Conservation (phyloP, 2,888 invertebrate genomes). For the Automeris io region DNA sequence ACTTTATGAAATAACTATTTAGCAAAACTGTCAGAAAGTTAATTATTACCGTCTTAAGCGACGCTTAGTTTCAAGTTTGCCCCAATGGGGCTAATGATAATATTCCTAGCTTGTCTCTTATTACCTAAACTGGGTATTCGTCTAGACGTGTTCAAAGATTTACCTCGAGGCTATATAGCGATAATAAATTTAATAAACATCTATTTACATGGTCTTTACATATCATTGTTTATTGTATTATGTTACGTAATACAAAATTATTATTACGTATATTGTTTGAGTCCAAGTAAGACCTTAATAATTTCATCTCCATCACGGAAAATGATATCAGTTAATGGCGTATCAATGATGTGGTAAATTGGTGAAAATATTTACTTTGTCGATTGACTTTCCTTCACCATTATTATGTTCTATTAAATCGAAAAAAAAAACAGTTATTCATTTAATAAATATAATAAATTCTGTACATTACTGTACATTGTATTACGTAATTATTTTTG, state of each 20-base stretch:
- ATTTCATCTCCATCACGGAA: constrained; percentile 1
- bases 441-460: neutral
- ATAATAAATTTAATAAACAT: constrained; percentile 60
- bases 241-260: neutral
- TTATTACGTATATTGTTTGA: constrained; percentile 3
- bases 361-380: constrained; percentile 20
- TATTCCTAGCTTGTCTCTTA: constrained; percentile 36
- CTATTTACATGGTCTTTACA: constrained; percentile 35
- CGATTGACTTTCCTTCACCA: constrained; percentile 18
- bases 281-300: constrained; percentile 5
- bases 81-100: constrained; percentile 17
- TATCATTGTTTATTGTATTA: neutral
- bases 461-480: too few species aligned
- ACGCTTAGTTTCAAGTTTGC: neutral
- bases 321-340: constrained; percentile 22
- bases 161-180: constrained; percentile 33
- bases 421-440: neutral
- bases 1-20: too few species aligned
- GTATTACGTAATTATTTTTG: too few species aligned
- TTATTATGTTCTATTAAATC: constrained; percentile 8
- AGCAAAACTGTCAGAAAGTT: too few species aligned
- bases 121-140: constrained; percentile 50
- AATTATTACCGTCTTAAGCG: too few species aligned
- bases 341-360: constrained; percentile 23
- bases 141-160: constrained; percentile 21